A percentile compares a stretch with the other conserved stretches of the same genome.
These are phyloP conservation scores for Melipona beecheii DNA, from an alignment of 2,888 invertebrate species.

Conservation along the genomic window DNA sequence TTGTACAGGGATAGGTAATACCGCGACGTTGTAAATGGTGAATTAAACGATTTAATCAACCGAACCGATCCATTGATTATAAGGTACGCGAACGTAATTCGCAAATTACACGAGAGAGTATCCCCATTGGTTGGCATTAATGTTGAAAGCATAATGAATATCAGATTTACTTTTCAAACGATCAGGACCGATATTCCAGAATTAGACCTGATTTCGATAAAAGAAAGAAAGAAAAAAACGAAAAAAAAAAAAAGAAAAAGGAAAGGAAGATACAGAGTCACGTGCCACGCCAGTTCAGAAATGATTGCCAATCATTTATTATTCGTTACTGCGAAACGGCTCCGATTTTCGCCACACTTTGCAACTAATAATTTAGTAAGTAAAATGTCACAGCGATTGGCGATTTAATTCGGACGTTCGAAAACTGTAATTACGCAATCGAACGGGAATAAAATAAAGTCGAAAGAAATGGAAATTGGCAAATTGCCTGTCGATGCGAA, in stretches of 20 bases:
- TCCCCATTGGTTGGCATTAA: neutral
- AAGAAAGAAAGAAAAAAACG: neutral
- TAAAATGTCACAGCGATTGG: neutral
- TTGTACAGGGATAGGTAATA: neutral
- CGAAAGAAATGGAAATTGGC: slow-evolving; percentile 71
- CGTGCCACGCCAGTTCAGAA: neutral
- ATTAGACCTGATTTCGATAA: neutral
- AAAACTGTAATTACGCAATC: neutral
- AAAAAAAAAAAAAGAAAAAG: neutral
- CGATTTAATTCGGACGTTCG: neutral
- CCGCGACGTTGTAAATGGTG: slow-evolving; percentile 31
- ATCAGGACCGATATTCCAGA: neutral
- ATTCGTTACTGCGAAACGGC: neutral
- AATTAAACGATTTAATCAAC: slow-evolving; percentile 61
- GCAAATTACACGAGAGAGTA: slow-evolving; percentile 47
- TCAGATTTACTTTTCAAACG: slow-evolving; percentile 7
- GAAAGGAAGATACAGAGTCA: neutral
- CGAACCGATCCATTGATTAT: slow-evolving; percentile 51
- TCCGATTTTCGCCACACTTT: neutral
- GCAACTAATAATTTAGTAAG: neutral
- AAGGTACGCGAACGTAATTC: slow-evolving; percentile 38
- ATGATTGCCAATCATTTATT: neutral
- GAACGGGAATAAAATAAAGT: neutral
- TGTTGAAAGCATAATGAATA: slow-evolving; percentile 36
- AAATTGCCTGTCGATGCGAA: slow-evolving; percentile 76